Evolutionary conservation across 2,888 invertebrate species (phyloP).

Genomic region (Dromius quadrimaculatus): DNA sequence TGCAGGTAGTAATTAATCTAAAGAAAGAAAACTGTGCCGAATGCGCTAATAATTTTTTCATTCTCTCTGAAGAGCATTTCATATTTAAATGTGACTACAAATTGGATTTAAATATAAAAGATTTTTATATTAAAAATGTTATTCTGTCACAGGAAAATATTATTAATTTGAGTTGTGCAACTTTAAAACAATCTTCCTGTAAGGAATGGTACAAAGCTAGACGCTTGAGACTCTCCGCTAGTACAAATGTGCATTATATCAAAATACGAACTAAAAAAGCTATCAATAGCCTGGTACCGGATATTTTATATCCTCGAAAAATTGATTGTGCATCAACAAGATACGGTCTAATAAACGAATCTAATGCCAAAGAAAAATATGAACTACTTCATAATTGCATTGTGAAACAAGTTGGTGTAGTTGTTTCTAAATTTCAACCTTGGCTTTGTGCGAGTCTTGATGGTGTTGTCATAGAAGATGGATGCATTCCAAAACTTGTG

Average conservation of each 20-base stretch:
- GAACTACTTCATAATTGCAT: slow-evolving; percentile 33
- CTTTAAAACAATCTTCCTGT: slow-evolving; percentile 53
- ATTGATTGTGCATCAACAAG: slow-evolving; percentile 40
- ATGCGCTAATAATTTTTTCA: slow-evolving; percentile 36
- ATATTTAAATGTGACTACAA: slow-evolving; percentile 6
- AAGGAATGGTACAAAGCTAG: slow-evolving; percentile 54
- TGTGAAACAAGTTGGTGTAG: slow-evolving; percentile 47
- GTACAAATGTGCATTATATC: slow-evolving; percentile 54
- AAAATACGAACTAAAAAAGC: slow-evolving; percentile 47
- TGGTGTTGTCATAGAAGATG: slow-evolving; percentile 54
- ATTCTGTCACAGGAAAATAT: slow-evolving; percentile 26
- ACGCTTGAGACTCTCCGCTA: slow-evolving; percentile 54
- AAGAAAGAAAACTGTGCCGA: slow-evolving; percentile 48
- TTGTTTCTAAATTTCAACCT: slow-evolving; percentile 48
- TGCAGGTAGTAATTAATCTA: slow-evolving; percentile 39
- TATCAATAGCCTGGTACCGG: slow-evolving; percentile 38
- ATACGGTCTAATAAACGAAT: slow-evolving; percentile 44
- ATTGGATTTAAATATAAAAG: slow-evolving; percentile 10
- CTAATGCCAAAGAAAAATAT: slow-evolving; percentile 33
- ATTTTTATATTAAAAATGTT: slow-evolving; percentile 27
- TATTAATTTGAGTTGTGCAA: slow-evolving; percentile 53
- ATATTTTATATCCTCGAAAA: slow-evolving; percentile 45
- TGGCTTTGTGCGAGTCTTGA: slow-evolving; percentile 54
- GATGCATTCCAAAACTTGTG: slow-evolving; percentile 27
- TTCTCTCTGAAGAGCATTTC: neutral